Evolutionary conservation across 1,140 invertebrate species (phyloP), one percentile per base, ranked within the genome.

Genomic region (Pissodes strobi): DNA sequence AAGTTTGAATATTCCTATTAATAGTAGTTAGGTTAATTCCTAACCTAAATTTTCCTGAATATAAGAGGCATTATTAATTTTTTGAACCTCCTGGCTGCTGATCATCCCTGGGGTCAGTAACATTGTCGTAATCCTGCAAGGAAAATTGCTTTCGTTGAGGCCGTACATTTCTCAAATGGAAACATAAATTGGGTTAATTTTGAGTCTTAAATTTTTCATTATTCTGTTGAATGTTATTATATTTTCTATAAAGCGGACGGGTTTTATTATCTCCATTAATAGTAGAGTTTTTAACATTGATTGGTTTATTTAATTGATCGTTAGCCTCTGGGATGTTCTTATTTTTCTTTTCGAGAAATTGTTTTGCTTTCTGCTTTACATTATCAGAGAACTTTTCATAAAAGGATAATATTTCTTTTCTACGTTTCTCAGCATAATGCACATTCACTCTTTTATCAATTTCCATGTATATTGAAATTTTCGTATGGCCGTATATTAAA

Each of bases 41-140:
- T 8, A 6, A n/a, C 30, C 30, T 34, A 34, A 34, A 34, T 34
- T 34, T 34, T 34, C 30, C n/a, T 34, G 30, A 34, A 8, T 34
- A n/a, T 34, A 34, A 34, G n/a, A 34, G n/a, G n/a, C 30, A 34
- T 19, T 45, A 45, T 45, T 15, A 45, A 45, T 15, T 45, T 45
- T 45, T 45, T 45, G 41, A 45, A 45, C 5, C 13, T 45, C 15
- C 18, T 45, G 41, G 18, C 41, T 45, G 41, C 18, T 45, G 41
- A 45, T n/a, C n/a, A n/a, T n/a, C n/a, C n/a, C n/a, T n/a, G n/a
- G n/a, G n/a, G n/a, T n/a, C n/a, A n/a, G n/a, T n/a, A n/a, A n/a
- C n/a, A n/a, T n/a, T n/a, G n/a, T n/a, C n/a, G n/a, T n/a, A n/a
- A n/a, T n/a, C n/a, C n/a, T n/a, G n/a, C n/a, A n/a, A n/a, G n/a